Percentiles rank a stretch among this genome's conserved stretches.
These are phyloP conservation scores for Takifugu ocellatus DNA, from an alignment of 2,797 vertebrate species.

Conservation along the genomic window DNA sequence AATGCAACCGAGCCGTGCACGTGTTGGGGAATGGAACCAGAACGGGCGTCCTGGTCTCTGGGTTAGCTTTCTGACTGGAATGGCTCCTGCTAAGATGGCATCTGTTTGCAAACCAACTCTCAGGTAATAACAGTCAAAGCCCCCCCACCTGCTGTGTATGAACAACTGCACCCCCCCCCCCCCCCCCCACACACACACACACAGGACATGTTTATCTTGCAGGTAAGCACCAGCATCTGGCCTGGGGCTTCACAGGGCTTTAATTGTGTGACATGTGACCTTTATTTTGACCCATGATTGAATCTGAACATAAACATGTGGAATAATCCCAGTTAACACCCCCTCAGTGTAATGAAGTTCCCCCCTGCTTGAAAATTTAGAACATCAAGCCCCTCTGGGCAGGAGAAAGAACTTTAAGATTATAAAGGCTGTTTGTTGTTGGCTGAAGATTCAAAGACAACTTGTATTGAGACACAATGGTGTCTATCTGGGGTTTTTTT, in stretches of 20 bases:
- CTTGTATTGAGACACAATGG: too few relatives aligned
- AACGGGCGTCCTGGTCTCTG: conserved; percentile 27
- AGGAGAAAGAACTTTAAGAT: too few relatives aligned
- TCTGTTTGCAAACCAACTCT: conserved; percentile 70
- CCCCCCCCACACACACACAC: conserved; percentile 41
- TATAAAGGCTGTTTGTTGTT: too few relatives aligned
- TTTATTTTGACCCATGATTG: conserved; percentile 33
- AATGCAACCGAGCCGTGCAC: conserved; percentile 1
- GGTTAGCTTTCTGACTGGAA: conserved; percentile 40
- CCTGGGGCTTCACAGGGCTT: conserved; percentile 49
- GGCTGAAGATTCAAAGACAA: too few relatives aligned
- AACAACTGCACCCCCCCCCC: conserved; percentile 55
- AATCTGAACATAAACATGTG: neutral
- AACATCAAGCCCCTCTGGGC: too few relatives aligned
- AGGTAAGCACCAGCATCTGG: conserved; percentile 40
- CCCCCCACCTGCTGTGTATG: conserved; percentile 54
- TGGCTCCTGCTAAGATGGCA: conserved; percentile 63
- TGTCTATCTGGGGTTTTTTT: too few relatives aligned
- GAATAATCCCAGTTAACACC: neutral
- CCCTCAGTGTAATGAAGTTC: too few relatives aligned
- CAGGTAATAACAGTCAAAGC: conserved; percentile 71
- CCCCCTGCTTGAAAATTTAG: too few relatives aligned
- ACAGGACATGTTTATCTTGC: conserved; percentile 60
- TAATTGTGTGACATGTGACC: conserved; percentile 63
- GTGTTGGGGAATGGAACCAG: conserved; percentile 18